Conservation (phyloP, 1,140 invertebrate species). For the Meteorus sp. region DNA sequence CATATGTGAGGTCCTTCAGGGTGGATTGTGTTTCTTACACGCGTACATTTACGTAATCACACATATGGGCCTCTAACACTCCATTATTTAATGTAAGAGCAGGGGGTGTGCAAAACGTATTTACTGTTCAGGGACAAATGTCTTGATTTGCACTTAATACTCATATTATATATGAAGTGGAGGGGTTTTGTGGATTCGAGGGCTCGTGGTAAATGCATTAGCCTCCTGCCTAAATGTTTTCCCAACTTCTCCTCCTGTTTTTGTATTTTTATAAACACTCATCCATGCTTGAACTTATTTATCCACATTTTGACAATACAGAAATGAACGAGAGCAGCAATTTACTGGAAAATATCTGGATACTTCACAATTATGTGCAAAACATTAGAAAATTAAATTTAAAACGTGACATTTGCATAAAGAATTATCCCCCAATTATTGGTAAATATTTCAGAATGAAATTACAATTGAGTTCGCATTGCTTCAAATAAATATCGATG, state of each 20-base stretch:
- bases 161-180: background rate
- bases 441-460: no score
- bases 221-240: constrained; percentile 43
- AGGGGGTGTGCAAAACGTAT: constrained; percentile 46
- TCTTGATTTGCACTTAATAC: constrained; percentile 46
- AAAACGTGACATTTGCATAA: no score
- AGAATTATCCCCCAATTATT: no score
- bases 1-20: no score
- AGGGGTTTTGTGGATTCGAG: constrained; percentile 36
- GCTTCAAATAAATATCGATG: background rate
- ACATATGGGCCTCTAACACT: constrained; percentile 6
- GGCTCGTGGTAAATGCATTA: constrained; percentile 48
- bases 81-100: background rate
- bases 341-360: no score
- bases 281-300: no score
- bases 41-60: background rate
- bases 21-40: no score
- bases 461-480: no score
- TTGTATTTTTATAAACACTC: no score
- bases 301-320: background rate
- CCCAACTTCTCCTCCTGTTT: constrained; percentile 32
- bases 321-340: no score
- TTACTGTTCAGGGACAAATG: constrained; percentile 47
- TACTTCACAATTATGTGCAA: no score
- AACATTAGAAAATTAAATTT: no score